A percentile compares a stretch with the other conserved stretches of the same genome.
phyloP scores from a whole-genome alignment of 2,888 invertebrate species.

The Eupeodes latifasciatus region DNA sequence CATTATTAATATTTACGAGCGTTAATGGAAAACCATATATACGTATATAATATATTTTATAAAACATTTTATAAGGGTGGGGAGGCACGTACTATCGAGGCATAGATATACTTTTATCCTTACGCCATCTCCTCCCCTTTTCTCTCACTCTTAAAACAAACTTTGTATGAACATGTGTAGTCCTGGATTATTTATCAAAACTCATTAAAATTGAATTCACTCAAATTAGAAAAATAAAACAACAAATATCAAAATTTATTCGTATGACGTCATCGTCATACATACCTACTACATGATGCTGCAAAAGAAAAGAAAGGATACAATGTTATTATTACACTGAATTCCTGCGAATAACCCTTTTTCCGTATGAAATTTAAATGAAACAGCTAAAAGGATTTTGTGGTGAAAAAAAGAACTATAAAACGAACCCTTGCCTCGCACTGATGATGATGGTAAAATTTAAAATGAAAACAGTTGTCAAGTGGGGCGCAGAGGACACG shows the following conservation, averaged over 20 bases:
- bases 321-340: conserved; percentile 1
- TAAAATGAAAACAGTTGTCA: conserved; percentile 39
- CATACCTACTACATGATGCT: neutral
- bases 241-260: conserved; percentile 46
- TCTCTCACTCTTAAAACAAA: neutral
- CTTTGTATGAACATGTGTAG: neutral
- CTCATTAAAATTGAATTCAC: conserved; percentile 67
- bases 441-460: neutral
- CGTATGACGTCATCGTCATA: conserved; percentile 1
- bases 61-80: conserved; percentile 13
- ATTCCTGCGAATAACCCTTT: conserved; percentile 30
- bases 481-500: conserved; percentile 31
- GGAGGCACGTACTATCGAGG: conserved; percentile 3
- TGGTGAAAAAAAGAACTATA: conserved; percentile 26
- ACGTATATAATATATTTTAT: conserved; percentile 32
- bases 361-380: conserved; percentile 48
- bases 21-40: conserved; percentile 58
- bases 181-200: conserved; percentile 52
- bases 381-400: conserved; percentile 46
- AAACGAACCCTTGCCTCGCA: conserved; percentile 10
- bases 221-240: conserved; percentile 30
- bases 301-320: neutral
- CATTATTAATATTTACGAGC: conserved; percentile 74
- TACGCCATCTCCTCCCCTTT: neutral
- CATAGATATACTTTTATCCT: neutral